Evolutionary conservation across 1,140 invertebrate genomes (phyloP).

Genomic region (Pseudomyrmex dendroicus): DNA sequence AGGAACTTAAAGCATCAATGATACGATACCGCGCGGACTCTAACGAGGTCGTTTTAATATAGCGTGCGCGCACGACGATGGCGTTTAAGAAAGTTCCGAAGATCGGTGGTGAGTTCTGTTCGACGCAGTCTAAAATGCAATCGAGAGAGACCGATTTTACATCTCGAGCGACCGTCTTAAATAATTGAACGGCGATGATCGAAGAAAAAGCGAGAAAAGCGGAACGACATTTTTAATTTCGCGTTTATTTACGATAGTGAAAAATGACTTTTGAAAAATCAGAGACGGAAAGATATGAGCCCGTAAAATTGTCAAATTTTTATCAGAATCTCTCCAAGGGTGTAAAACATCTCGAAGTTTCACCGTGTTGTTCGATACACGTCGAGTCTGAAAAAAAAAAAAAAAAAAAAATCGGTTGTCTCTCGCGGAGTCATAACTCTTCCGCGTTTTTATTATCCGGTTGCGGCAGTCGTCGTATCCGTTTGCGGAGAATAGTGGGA

Average conservation of each 20-base stretch:
- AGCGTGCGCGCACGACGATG: neutral
- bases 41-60: conserved; percentile 43
- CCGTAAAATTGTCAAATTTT: neutral
- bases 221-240: neutral
- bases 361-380: too few species aligned
- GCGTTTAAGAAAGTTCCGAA: neutral
- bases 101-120: neutral
- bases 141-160: neutral
- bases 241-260: neutral
- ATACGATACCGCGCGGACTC: neutral
- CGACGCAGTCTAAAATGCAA: neutral
- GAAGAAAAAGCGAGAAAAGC: too few species aligned
- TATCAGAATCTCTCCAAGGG: neutral
- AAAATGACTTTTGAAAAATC: neutral
- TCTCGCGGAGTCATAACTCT: neutral
- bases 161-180: neutral
- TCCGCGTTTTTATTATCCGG: conserved; percentile 35
- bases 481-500: conserved; percentile 45
- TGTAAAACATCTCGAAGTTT: neutral
- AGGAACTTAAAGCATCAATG: conserved; percentile 47
- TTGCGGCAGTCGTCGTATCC: conserved; percentile 36
- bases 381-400: too few species aligned
- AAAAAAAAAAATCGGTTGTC: neutral
- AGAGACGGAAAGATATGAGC: neutral
- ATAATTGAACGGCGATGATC: neutral